Evolutionary conservation across 2,888 invertebrate genomes (phyloP).

Genomic region (Ferrisia virgata): DNA sequence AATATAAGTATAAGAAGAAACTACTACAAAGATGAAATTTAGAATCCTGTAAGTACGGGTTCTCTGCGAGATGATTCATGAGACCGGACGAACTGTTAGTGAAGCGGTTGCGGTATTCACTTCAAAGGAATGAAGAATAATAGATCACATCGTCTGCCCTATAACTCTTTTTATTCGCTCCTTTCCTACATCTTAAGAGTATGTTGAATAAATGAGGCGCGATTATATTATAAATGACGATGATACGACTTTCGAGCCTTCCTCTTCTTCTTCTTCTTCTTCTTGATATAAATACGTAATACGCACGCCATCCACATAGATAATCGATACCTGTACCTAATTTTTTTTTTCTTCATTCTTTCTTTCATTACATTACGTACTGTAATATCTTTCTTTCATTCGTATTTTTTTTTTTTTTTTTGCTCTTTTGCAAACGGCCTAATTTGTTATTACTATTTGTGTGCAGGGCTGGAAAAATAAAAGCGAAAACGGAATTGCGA

Average conservation of each 20-base stretch:
- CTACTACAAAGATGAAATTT: constrained; percentile 37
- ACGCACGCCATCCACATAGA: neutral
- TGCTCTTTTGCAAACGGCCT: neutral
- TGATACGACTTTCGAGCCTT: constrained; percentile 35
- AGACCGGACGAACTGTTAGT: constrained; percentile 40
- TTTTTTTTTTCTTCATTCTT: neutral
- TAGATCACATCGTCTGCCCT: constrained; percentile 44
- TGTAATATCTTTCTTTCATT: too few relatives aligned
- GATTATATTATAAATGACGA: constrained; percentile 41
- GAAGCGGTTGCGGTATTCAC: constrained; percentile 41
- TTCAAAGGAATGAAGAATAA: constrained; percentile 43
- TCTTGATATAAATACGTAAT: neutral
- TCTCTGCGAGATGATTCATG: constrained; percentile 43
- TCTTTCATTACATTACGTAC: too few relatives aligned
- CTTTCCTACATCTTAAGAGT: constrained; percentile 34
- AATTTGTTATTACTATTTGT: neutral
- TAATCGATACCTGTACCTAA: neutral
- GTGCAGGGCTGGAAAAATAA: constrained; percentile 28
- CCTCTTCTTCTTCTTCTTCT: too few relatives aligned
- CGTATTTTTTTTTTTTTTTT: neutral
- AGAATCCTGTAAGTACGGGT: constrained; percentile 22
- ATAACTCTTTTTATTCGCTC: constrained; percentile 43
- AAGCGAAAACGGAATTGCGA: constrained; percentile 17
- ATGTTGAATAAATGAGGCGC: constrained; percentile 40
- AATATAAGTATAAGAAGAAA: too few relatives aligned